phyloP scores from a whole-genome alignment of 2,888 invertebrate species.

The Catocala fraxini region DNA sequence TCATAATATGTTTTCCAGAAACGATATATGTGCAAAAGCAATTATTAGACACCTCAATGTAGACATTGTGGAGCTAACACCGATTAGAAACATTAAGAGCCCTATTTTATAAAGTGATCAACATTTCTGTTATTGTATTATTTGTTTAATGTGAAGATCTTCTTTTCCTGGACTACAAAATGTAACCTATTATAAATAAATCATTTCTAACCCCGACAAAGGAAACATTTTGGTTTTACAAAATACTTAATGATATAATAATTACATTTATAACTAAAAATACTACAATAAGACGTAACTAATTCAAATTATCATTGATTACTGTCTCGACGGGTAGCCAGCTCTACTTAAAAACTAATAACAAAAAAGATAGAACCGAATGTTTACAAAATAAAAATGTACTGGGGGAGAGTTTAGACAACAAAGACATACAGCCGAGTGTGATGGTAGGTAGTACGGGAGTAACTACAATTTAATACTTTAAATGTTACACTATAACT shows the following conservation, averaged over 20 bases:
- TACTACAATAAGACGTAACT: slow-evolving; percentile 43
- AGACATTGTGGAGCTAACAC: too few species aligned
- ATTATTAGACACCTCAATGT: too few species aligned
- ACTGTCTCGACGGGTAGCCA: slow-evolving; percentile 30
- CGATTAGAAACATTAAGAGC: too few species aligned
- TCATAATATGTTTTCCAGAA: too few species aligned
- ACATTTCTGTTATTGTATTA: too few species aligned
- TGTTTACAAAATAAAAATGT: slow-evolving; percentile 29
- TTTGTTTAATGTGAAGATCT: not conserved
- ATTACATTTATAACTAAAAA: slow-evolving; percentile 50
- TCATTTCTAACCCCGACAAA: slow-evolving; percentile 46
- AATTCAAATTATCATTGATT: slow-evolving; percentile 34
- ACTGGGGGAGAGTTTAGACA: slow-evolving; percentile 49
- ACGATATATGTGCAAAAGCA: too few species aligned
- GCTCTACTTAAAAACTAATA: slow-evolving; percentile 42
- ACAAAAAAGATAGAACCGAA: slow-evolving; percentile 48
- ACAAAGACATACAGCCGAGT: slow-evolving; percentile 65
- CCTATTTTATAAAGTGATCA: too few species aligned
- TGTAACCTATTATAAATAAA: slow-evolving; percentile 11
- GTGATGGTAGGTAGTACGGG: slow-evolving; percentile 73
- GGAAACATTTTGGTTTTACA: slow-evolving; percentile 47
- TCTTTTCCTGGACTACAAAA: not conserved
- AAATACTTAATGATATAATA: slow-evolving; percentile 43
- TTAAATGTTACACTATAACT: slow-evolving; percentile 84
- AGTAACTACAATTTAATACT: slow-evolving; percentile 75